These are phyloP conservation scores for Arrhopalites spinosus DNA, from an alignment of 2,888 invertebrate genomes.

Conservation along the genomic window DNA sequence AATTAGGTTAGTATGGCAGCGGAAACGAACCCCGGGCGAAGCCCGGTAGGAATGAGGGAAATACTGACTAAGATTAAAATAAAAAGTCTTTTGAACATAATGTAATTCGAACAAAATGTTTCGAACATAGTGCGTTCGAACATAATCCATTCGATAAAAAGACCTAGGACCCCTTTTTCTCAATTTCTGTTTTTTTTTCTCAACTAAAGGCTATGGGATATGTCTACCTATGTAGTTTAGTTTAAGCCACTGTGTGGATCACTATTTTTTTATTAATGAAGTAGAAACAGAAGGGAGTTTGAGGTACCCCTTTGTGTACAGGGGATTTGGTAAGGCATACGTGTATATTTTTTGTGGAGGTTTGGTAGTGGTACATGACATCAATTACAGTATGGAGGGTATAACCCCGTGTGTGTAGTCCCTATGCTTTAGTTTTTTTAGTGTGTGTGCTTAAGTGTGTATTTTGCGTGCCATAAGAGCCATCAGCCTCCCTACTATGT, in stretches of 20 bases:
- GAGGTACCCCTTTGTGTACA: neutral
- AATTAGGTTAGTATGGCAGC: too few relatives aligned
- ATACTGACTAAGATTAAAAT: too few relatives aligned
- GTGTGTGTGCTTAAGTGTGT: neutral
- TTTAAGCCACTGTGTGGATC: conserved; percentile 3
- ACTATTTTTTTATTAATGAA: conserved; percentile 15
- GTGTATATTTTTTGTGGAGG: neutral
- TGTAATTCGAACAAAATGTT: too few relatives aligned
- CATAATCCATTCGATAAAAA: too few relatives aligned
- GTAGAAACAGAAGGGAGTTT: conserved; percentile 2
- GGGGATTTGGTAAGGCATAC: neutral
- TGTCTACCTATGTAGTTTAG: too few relatives aligned
- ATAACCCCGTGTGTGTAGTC: neutral
- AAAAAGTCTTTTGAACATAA: too few relatives aligned
- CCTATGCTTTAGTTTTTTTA: neutral
- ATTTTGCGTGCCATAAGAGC: conserved; percentile 31
- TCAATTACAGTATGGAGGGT: neutral
- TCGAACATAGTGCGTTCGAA: too few relatives aligned
- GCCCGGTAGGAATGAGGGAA: too few relatives aligned
- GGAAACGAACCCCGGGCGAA: too few relatives aligned
- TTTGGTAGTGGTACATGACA: neutral
- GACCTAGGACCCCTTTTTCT: too few relatives aligned
- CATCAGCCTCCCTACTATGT: conserved; percentile 25
- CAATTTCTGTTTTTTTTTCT: too few relatives aligned
- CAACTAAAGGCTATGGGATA: too few relatives aligned